Conservation (phyloP, 2,797 vertebrate species). For the Gouania willdenowi region DNA sequence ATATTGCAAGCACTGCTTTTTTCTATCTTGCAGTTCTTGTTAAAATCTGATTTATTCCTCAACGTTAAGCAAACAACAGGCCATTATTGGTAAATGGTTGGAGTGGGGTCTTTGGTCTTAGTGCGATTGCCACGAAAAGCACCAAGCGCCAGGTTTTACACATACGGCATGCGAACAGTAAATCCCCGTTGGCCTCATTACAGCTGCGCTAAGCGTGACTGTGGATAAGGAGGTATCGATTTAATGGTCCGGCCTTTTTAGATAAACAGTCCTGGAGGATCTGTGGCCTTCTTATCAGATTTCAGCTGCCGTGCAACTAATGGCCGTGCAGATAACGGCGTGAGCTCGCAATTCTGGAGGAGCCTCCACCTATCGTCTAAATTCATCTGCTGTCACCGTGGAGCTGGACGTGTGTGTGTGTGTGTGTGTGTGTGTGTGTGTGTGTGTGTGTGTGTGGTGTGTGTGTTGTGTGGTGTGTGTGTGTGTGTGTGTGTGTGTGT, state of each 20-base stretch:
- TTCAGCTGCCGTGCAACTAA: constrained; percentile 10
- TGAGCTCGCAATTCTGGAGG: constrained; percentile 27
- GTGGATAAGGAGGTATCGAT: constrained; percentile 43
- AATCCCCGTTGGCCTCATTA: constrained; percentile 46
- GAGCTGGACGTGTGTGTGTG: constrained; percentile 31
- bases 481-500: constrained; percentile 32
- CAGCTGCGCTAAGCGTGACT: constrained; percentile 20
- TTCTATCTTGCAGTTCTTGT: not conserved
- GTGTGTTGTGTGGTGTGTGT: no score
- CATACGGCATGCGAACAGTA: constrained; percentile 12
- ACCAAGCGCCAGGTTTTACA: constrained; percentile 3
- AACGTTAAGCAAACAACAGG: not conserved
- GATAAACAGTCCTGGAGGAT: constrained; percentile 47
- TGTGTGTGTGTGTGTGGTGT: no score
- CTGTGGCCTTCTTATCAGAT: constrained; percentile 34
- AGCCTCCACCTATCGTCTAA: constrained; percentile 23
- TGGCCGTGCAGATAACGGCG: constrained; percentile 26
- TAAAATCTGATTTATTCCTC: not conserved
- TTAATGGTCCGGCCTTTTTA: constrained; percentile 33
- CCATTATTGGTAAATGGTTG: constrained; percentile 7
- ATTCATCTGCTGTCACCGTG: constrained; percentile 29
- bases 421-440: no score
- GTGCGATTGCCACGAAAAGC: constrained; percentile 8
- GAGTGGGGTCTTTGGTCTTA: not conserved
- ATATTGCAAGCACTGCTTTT: no score